A percentile compares a stretch with the other conserved stretches of the same genome.
phyloP scores from a whole-genome alignment of 1,140 invertebrate genomes.

The Drosophila insularis region DNA sequence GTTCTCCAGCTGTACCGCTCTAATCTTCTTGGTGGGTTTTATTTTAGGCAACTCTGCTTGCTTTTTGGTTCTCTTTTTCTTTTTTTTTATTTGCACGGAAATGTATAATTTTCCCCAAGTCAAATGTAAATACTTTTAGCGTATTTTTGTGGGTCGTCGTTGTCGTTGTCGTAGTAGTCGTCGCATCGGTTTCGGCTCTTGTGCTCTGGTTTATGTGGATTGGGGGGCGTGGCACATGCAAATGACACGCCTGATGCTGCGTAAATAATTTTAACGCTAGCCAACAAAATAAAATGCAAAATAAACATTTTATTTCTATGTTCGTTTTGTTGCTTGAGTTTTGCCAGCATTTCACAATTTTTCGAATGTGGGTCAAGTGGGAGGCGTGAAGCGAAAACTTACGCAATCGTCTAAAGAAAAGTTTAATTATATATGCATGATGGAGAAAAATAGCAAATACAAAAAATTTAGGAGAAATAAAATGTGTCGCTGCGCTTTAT shows the following conservation, averaged over 20 bases:
- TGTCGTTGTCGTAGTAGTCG: slow-evolving; percentile 22
- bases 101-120: slow-evolving; percentile 78
- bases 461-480: background rate
- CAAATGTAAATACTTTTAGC: slow-evolving; percentile 81
- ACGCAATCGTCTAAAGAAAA: slow-evolving; percentile 41
- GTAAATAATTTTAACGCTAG: slow-evolving; percentile 78
- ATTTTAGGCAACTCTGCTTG: slow-evolving; percentile 25
- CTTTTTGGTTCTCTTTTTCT: slow-evolving; percentile 28
- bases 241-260: slow-evolving; percentile 78
- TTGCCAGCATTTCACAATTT: background rate
- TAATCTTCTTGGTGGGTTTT: slow-evolving; percentile 47
- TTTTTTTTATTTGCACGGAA: slow-evolving; percentile 76
- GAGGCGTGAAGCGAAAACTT: slow-evolving; percentile 29
- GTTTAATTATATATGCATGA: slow-evolving; percentile 56
- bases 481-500: slow-evolving; percentile 46
- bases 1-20: slow-evolving; percentile 14
- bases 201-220: slow-evolving; percentile 3
- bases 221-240: slow-evolving; percentile 68
- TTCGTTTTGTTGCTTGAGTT: slow-evolving; percentile 6
- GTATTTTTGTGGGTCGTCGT: slow-evolving; percentile 72
- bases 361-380: slow-evolving; percentile 71
- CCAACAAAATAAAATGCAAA: slow-evolving; percentile 75
- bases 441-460: background rate
- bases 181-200: slow-evolving; percentile 16
- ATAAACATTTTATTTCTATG: slow-evolving; percentile 78